phyloP scores from a whole-genome alignment of 2,113 vertebrate genomes.

The Carollia perspicillata region DNA sequence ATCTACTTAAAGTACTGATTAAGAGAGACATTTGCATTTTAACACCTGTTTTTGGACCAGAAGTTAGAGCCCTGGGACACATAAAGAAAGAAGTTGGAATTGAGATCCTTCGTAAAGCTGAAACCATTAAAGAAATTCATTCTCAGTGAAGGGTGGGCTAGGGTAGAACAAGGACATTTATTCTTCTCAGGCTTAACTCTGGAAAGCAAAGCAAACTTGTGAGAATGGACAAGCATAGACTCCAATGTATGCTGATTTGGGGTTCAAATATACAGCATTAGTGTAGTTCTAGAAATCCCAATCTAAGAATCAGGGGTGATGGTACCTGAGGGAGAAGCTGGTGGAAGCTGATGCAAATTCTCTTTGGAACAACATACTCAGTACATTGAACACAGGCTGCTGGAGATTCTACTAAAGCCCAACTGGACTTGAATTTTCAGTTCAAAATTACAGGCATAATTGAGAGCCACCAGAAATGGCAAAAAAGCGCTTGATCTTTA shows the following conservation, averaged over 20 bases:
- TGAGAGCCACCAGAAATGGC: not conserved
- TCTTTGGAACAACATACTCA: not conserved
- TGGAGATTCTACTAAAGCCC: not conserved
- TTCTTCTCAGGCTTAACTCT: not conserved
- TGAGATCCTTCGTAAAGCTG: not conserved
- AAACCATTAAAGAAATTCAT: not conserved
- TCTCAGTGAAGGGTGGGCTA: not conserved
- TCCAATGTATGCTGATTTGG: not conserved
- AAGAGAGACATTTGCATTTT: not conserved
- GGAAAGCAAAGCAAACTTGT: not conserved
- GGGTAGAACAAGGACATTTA: not conserved
- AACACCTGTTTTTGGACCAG: not conserved
- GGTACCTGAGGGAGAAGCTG: not conserved
- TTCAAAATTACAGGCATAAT: not conserved
- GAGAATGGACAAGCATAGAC: not conserved
- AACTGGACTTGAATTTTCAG: not conserved
- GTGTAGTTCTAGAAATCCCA: not conserved
- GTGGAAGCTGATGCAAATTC: not conserved
- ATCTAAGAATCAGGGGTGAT: not conserved
- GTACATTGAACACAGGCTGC: not conserved
- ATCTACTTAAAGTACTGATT: not conserved
- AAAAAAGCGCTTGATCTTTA: not conserved
- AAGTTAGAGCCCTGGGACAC: not conserved
- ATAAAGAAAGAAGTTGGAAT: not conserved
- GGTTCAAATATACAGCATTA: not conserved